phyloP scores from a whole-genome alignment of 2,113 vertebrate genomes.

The Poecilia latipinna region DNA sequence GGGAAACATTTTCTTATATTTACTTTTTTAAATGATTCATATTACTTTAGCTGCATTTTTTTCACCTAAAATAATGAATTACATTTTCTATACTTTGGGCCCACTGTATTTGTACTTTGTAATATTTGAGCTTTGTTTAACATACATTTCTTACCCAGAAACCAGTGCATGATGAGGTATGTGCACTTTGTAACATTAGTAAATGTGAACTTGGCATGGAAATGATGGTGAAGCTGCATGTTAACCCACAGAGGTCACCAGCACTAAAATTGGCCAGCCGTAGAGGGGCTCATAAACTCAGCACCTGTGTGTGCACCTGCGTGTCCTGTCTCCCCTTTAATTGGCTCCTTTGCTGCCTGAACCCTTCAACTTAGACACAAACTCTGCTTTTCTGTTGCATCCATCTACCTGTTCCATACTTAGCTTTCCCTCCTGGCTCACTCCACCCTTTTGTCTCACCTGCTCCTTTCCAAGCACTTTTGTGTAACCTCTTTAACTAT shows the following conservation, averaged over 20 bases:
- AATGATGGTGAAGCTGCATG: constrained; percentile 33
- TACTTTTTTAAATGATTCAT: neutral
- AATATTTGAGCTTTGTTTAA: neutral
- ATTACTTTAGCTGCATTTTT: neutral
- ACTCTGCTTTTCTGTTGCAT: constrained; percentile 20
- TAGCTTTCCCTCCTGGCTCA: constrained; percentile 11
- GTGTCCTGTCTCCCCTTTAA: constrained; percentile 45
- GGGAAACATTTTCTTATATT: neutral
- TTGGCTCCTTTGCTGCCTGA: constrained; percentile 54
- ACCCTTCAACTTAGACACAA: constrained; percentile 31
- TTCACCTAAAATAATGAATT: no score
- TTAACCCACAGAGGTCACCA: neutral
- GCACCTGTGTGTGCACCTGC: constrained; percentile 43
- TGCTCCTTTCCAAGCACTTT: constrained; percentile 14
- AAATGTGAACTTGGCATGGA: constrained; percentile 23
- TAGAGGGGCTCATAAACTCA: constrained; percentile 41
- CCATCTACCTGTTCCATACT: constrained; percentile 15
- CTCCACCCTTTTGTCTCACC: constrained; percentile 26
- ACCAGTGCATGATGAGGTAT: neutral
- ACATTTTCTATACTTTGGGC: no score
- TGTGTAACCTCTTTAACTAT: neutral
- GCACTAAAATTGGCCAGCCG: constrained; percentile 8
- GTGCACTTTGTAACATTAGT: neutral
- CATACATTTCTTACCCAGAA: neutral
- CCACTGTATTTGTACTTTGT: no score